These are phyloP conservation scores for Bursaphelenchus okinawaensis DNA, from an alignment of 2,888 invertebrate genomes.

Conservation along the genomic window DNA sequence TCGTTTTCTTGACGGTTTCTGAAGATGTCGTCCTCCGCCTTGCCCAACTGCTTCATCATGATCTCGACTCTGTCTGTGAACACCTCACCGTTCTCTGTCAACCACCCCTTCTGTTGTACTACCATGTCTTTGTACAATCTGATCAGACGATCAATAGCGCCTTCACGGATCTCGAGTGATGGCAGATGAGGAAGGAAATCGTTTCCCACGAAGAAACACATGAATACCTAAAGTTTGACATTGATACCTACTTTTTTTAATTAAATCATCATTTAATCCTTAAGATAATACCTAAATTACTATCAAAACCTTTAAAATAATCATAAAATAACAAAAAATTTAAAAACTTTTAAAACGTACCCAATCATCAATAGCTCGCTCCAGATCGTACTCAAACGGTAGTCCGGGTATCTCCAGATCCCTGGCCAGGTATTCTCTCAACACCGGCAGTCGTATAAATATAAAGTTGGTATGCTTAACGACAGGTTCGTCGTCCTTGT, in stretches of 20 bases:
- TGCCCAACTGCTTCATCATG: slow-evolving; percentile 84
- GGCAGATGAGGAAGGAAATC: slow-evolving; percentile 97
- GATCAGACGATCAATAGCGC: slow-evolving; percentile 81
- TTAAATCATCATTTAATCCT: too few relatives aligned
- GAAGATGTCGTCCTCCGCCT: slow-evolving; percentile 93
- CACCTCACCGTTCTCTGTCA: slow-evolving; percentile 89
- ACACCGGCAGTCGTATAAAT: slow-evolving; percentile 77
- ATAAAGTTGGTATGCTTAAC: slow-evolving; percentile 56
- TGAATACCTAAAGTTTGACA: slow-evolving; percentile 66
- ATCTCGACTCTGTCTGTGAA: slow-evolving; percentile 86
- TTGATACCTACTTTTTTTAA: too few relatives aligned
- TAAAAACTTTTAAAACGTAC: slow-evolving; percentile 59
- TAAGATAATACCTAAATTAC: too few relatives aligned
- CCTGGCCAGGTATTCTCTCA: slow-evolving; percentile 84
- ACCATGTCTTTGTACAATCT: slow-evolving; percentile 74
- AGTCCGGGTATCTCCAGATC: slow-evolving; percentile 85
- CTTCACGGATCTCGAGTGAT: slow-evolving; percentile 78
- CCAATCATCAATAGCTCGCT: slow-evolving; percentile 94
- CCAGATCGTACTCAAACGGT: slow-evolving; percentile 88
- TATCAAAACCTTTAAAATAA: too few relatives aligned
- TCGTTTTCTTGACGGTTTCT: slow-evolving; percentile 70
- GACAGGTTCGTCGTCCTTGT: slow-evolving; percentile 41
- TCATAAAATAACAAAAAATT: too few relatives aligned
- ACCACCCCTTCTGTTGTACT: slow-evolving; percentile 63
- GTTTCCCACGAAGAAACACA: slow-evolving; percentile 95